Percentiles rank a stretch among this genome's conserved stretches.
Conservation (phyloP, 2,888 invertebrate species). For the Papilio demoleus region DNA sequence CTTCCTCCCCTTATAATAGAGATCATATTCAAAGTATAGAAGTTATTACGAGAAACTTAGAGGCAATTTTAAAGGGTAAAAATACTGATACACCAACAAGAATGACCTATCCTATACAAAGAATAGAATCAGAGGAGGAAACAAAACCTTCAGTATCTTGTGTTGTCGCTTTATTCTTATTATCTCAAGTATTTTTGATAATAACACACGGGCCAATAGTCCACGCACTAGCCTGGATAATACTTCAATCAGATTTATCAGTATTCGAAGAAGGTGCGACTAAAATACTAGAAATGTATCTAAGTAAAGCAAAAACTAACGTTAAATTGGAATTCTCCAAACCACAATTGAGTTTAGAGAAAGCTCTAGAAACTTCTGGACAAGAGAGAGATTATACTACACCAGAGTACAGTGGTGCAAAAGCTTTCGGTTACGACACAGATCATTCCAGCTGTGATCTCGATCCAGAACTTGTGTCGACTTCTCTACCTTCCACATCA, state of each 20-base stretch:
- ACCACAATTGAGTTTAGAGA: conserved; percentile 89
- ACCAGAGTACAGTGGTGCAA: conserved; percentile 70
- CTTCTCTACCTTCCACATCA: conserved; percentile 79
- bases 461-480: conserved; percentile 79
- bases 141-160: conserved; percentile 91
- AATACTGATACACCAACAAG: conserved; percentile 78
- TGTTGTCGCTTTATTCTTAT: conserved; percentile 94
- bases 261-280: conserved; percentile 88
- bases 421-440: conserved; percentile 70
- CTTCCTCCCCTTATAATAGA: conserved; percentile 71
- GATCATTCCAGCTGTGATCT: conserved; percentile 80
- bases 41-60: conserved; percentile 85
- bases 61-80: conserved; percentile 85
- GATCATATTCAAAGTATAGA: conserved; percentile 82
- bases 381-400: conserved; percentile 76
- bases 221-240: conserved; percentile 94
- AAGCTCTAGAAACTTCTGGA: conserved; percentile 85
- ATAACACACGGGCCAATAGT: conserved; percentile 96
- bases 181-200: conserved; percentile 98
- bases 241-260: conserved; percentile 91
- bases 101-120: conserved; percentile 66
- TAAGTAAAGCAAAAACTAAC: conserved; percentile 81
- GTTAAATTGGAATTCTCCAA: conserved; percentile 86
- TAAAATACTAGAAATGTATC: conserved; percentile 86
- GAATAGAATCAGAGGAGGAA: conserved; percentile 80